These are phyloP conservation scores for Drosophila anceps DNA, from an alignment of 2,888 invertebrate species.

Conservation along the genomic window DNA sequence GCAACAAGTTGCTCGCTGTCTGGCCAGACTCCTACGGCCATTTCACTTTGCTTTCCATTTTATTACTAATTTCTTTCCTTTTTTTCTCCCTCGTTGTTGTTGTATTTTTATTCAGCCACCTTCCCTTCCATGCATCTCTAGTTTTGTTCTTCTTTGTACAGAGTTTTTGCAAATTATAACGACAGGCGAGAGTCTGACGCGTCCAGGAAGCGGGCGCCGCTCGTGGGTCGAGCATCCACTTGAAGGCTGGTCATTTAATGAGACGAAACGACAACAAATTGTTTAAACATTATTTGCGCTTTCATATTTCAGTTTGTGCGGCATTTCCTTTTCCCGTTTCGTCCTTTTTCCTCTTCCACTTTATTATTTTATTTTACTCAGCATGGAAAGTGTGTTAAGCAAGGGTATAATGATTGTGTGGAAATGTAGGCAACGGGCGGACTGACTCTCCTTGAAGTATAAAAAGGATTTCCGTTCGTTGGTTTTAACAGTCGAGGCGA, in stretches of 20 bases:
- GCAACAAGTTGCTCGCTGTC: conserved; percentile 68
- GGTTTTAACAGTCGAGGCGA: background rate
- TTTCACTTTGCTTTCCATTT: conserved; percentile 78
- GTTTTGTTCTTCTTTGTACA: conserved; percentile 43
- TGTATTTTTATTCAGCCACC: background rate
- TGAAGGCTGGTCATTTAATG: conserved; percentile 71
- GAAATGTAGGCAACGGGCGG: background rate
- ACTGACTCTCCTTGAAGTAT: background rate
- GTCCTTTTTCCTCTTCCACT: conserved; percentile 1
- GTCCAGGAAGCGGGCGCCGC: conserved; percentile 37
- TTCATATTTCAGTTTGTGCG: conserved; percentile 62
- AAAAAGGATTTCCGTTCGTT: background rate
- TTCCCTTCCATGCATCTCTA: background rate
- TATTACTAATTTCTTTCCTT: conserved; percentile 75
- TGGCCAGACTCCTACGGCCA: conserved; percentile 60
- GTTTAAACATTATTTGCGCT: conserved; percentile 80
- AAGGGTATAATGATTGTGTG: conserved; percentile 4
- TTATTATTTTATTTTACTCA: conserved; percentile 19
- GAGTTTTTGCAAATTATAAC: conserved; percentile 77
- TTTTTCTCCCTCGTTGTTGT: conserved; percentile 3
- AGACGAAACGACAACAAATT: conserved; percentile 81
- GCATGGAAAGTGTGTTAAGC: background rate
- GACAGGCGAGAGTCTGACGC: conserved; percentile 57
- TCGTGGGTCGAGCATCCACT: conserved; percentile 15
- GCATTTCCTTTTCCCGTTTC: conserved; percentile 57